phyloP scores from a whole-genome alignment of 2,113 vertebrate species.

The Jaculus jaculus region DNA sequence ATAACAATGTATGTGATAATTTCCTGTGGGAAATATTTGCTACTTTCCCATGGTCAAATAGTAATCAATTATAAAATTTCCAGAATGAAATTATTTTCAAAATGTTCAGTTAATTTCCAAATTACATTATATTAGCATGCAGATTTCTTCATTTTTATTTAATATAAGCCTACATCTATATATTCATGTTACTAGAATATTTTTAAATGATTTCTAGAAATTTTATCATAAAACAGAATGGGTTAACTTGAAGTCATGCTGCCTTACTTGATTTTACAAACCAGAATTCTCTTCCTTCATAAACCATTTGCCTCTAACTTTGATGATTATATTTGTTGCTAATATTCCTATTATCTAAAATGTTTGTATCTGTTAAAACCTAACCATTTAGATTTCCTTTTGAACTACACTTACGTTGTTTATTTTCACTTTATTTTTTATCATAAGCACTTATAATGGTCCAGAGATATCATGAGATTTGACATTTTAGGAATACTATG shows the following conservation, averaged over 20 bases:
- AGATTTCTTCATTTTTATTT: neutral
- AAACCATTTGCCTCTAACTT: neutral
- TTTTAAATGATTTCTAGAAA: neutral
- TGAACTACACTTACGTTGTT: neutral
- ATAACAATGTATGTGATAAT: neutral
- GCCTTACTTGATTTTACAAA: neutral
- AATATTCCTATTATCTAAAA: neutral
- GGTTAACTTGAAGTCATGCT: neutral
- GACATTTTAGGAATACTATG: neutral
- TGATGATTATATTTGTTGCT: neutral
- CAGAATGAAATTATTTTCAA: neutral
- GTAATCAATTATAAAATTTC: neutral
- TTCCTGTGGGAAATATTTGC: neutral
- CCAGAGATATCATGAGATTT: neutral
- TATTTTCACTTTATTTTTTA: neutral
- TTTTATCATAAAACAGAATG: neutral
- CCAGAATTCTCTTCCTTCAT: neutral
- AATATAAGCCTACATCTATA: neutral
- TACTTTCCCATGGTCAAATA: neutral
- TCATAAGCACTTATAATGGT: neutral
- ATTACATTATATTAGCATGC: neutral
- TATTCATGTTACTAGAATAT: neutral
- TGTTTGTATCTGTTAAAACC: neutral
- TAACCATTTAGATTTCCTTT: neutral
- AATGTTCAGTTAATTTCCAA: neutral